phyloP scores from a whole-genome alignment of 2,113 vertebrate genomes.

The mouse (Mus musculus) region GRCm39 chrX:142467001-142467500 shows the following conservation, averaged over 20 bases:
- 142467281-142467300: slow-evolving; percentile 45
- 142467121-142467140: slow-evolving; percentile 54
- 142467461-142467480: neutral
- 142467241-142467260: neutral
- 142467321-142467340: slow-evolving; percentile 41
- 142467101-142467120: neutral
- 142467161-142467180: slow-evolving; percentile 46
- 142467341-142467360: slow-evolving; percentile 48
- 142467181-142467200: slow-evolving; percentile 47
- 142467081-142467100: slow-evolving; percentile 37
- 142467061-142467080: slow-evolving; percentile 42
- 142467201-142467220: slow-evolving; percentile 56
- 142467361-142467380: slow-evolving; percentile 37
- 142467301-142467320: slow-evolving; percentile 42
- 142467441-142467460: slow-evolving; percentile 14
- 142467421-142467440: neutral
- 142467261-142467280: slow-evolving; percentile 45
- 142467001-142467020: slow-evolving; percentile 12
- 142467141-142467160: slow-evolving; percentile 41
- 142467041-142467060: slow-evolving; percentile 1
- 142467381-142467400: slow-evolving; percentile 56
- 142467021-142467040: slow-evolving; percentile 29
- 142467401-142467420: slow-evolving; percentile 51
- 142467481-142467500: neutral
- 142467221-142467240: slow-evolving; percentile 43